These are phyloP conservation scores for Fragum whitleyi DNA, from an alignment of 2,888 invertebrate genomes.

Conservation along the genomic window DNA sequence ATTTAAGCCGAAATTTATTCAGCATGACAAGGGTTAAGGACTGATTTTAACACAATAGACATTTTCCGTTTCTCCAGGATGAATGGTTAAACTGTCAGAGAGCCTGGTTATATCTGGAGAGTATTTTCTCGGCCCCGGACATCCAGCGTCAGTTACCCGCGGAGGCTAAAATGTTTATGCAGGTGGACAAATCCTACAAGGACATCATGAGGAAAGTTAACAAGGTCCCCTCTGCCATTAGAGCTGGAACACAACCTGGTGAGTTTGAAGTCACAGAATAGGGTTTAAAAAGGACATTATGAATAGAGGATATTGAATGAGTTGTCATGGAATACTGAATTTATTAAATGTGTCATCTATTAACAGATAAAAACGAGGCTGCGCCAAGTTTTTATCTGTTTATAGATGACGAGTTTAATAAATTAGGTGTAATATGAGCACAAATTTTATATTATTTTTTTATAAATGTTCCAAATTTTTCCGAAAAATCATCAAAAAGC, in stretches of 20 bases:
- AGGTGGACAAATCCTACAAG: conserved; percentile 96
- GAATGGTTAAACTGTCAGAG: conserved; percentile 85
- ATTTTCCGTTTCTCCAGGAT: conserved; percentile 86
- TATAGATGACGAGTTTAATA: too few relatives aligned
- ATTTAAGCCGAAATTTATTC: too few relatives aligned
- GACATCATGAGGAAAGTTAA: conserved; percentile 93
- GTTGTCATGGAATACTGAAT: too few relatives aligned
- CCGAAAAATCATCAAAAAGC: too few relatives aligned
- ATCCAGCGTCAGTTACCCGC: conserved; percentile 85
- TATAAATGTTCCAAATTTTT: too few relatives aligned
- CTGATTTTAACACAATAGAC: too few relatives aligned
- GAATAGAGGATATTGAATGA: background rate
- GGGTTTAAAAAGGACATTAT: background rate
- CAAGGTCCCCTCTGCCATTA: conserved; percentile 91
- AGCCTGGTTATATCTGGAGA: conserved; percentile 85
- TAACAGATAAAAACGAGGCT: too few relatives aligned
- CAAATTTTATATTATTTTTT: too few relatives aligned
- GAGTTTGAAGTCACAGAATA: background rate
- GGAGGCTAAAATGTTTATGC: conserved; percentile 87
- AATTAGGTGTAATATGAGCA: too few relatives aligned
- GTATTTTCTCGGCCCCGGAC: conserved; percentile 86
- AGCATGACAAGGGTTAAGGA: too few relatives aligned
- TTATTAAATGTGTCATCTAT: too few relatives aligned
- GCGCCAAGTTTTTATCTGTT: too few relatives aligned
- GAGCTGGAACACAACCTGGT: conserved; percentile 90